phyloP scores from a whole-genome alignment of 2,797 vertebrate genomes.

The Pantherophis alleghaniensis region DNA sequence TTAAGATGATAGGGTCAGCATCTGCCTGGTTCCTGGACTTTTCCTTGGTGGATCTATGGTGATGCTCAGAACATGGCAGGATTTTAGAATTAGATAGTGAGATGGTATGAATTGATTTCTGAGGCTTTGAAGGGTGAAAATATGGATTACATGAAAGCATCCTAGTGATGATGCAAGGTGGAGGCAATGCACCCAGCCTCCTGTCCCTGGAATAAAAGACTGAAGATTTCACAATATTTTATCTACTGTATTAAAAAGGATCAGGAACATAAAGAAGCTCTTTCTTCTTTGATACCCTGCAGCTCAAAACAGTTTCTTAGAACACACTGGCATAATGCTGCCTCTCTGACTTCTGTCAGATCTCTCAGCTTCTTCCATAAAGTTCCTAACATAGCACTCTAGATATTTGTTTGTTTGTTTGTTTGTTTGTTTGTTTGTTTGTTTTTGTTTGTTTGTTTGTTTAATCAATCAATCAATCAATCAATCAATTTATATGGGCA shows the following conservation, averaged over 20 bases:
- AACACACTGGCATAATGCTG: not conserved
- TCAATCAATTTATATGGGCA: not conserved
- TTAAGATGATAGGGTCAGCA: not conserved
- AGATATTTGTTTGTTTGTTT: not conserved
- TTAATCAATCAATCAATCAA: not conserved
- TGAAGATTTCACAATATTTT: not conserved
- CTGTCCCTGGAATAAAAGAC: not conserved
- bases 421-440: not conserved
- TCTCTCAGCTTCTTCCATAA: not conserved
- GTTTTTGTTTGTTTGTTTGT: not conserved
- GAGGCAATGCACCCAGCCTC: not conserved
- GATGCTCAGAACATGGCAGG: not conserved
- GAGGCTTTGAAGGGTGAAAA: not conserved
- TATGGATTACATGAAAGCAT: not conserved
- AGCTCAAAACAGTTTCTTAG: not conserved
- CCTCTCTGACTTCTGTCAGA: too few relatives aligned
- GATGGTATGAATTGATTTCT: not conserved
- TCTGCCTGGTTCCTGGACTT: not conserved
- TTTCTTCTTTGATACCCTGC: not conserved
- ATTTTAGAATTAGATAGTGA: not conserved
- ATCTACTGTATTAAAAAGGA: not conserved
- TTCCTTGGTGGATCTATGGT: not conserved
- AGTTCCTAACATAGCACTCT: not conserved
- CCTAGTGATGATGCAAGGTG: not conserved
- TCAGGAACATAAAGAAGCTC: not conserved